A percentile compares a stretch with the other conserved stretches of the same genome.
phyloP scores from a whole-genome alignment of 2,888 invertebrate species.

The Ectemnius cavifrons region DNA sequence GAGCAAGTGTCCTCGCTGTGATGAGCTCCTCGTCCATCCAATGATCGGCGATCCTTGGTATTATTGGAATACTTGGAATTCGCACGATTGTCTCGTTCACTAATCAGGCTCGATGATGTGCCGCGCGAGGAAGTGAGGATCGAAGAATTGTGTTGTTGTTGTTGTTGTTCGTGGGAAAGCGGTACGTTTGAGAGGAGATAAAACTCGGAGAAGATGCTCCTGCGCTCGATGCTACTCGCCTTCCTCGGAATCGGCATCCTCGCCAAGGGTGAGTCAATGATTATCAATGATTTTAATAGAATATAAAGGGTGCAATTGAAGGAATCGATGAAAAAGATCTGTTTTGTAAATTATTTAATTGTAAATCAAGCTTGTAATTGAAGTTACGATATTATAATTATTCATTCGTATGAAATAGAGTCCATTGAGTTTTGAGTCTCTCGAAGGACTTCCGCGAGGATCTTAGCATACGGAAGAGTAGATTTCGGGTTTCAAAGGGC shows the following conservation, averaged over 20 bases:
- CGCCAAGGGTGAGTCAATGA: not conserved
- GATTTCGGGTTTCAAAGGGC: too few species aligned
- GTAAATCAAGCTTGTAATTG: too few species aligned
- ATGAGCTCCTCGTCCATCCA: not conserved
- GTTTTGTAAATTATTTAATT: too few species aligned
- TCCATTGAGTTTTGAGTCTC: too few species aligned
- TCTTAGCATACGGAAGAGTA: too few species aligned
- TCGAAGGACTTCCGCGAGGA: too few species aligned
- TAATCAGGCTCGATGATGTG: not conserved
- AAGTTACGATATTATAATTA: too few species aligned
- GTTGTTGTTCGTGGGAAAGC: not conserved
- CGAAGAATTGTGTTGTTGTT: not conserved
- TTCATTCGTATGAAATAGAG: too few species aligned
- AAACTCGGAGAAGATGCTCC: not conserved
- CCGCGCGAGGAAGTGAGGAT: not conserved
- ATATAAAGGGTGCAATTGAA: too few species aligned
- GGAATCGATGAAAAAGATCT: too few species aligned
- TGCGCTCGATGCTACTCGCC: conserved; percentile 1
- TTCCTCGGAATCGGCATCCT: conserved; percentile 2
- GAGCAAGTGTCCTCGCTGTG: not conserved
- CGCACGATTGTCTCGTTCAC: not conserved
- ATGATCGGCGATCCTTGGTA: not conserved
- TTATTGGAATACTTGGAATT: not conserved
- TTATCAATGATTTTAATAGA: not conserved
- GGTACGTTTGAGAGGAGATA: not conserved